Evolutionary conservation across 2,888 invertebrate genomes (phyloP), one percentile per base, ranked within the genome.

Genomic region (Gymnoscelis rufifasciata): DNA sequence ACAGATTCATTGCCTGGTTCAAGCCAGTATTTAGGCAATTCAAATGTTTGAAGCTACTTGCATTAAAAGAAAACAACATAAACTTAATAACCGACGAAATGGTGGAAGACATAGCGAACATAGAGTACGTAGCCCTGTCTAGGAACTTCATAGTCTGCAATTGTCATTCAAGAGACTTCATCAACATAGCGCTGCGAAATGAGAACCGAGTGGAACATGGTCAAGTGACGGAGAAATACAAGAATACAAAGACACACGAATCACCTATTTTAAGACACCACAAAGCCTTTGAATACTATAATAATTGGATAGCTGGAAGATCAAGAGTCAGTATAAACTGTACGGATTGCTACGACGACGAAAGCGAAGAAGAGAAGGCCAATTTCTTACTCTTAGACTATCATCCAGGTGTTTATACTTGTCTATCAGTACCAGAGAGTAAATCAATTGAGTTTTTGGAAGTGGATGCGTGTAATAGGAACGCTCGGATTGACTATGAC

Each of bases 91-190:
- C 90, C 0, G 68, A 77, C 8, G 83, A 84, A 27, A 92, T 93
- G 90, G 62, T 90, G 0, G 54, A 68, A 8, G 92, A 93, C 54
- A 76, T 92, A 4, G 62, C 71, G 0, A 56, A 71, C 0, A 47
- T 91, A 0, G 63, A 78, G 0, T 88, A 82, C 43, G 49, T 93
- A 0, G 87, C 84, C 0, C 39, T 93, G 0, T 83, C 89, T 0
- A 79, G 78, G 0, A 93, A 93, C 60, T 86, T 87, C 5, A 86
- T 92, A 12, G 74, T 91, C 0, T 93, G 93, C 59, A 90, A 89
- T 40, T 92, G 92, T 48, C 68, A 83, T 2, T 65, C 89, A 0
- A 80, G 88, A 43, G 86, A 90, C n/a, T 70, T 91, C 6, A 79
- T 89, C 26, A 87, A 90, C 27, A 57, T 76, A 10, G 78, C 78